phyloP scores from a whole-genome alignment of 2,113 vertebrate species.

The Rhineura floridana region DNA sequence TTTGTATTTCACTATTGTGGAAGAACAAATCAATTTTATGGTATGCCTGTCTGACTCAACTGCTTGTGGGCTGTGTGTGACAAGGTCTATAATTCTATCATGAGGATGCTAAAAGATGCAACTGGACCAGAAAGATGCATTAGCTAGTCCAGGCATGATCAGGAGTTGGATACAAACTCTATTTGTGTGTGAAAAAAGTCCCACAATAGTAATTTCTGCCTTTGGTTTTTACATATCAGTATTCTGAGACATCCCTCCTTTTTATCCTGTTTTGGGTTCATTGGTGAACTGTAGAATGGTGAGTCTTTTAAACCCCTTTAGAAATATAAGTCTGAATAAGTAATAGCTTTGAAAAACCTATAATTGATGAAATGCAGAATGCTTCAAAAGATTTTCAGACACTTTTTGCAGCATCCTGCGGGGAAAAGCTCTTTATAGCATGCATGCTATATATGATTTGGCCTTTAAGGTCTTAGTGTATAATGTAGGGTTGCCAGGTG shows the following conservation, averaged over 20 bases:
- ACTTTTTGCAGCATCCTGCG: too few species aligned
- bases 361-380: neutral
- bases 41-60: neutral
- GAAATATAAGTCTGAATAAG: neutral
- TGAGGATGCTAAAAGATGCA: neutral
- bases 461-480: neutral
- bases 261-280: neutral
- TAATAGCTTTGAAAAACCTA: neutral
- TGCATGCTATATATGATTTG: neutral
- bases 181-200: too few species aligned
- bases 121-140: neutral
- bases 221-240: neutral
- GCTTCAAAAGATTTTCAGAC: neutral
- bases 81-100: neutral
- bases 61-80: neutral
- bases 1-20: neutral
- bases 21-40: slow-evolving; percentile 16
- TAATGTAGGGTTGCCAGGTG: too few species aligned
- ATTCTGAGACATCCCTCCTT: neutral
- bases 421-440: neutral
- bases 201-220: neutral
- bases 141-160: neutral
- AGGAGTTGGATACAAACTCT: neutral
- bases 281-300: neutral
- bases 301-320: neutral